Base-by-base conservation (phyloP, 1,140 invertebrate genomes). In the Spodoptera frugiperda region DNA sequence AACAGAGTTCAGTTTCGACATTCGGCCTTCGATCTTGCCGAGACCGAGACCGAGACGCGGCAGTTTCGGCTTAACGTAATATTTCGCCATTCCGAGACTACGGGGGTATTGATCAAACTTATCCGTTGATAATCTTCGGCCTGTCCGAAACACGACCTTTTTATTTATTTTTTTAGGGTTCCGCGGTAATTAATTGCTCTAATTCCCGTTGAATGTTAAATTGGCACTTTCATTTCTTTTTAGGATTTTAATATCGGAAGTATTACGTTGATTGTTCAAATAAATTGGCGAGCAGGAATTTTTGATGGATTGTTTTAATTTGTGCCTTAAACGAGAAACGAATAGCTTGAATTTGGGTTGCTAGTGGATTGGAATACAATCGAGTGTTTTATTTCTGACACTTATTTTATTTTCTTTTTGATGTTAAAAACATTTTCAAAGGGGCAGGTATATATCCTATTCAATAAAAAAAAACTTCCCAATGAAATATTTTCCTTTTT, bases 41-140 rank as follows among this genome's bases (percentile, higher is more conserved):
- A 39, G 6, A 39, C 33, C 33, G 33, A 39, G 6, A 39, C 6
- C 33, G 25, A 25, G 25, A 25, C 6, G 6, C 33, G 33, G 33
- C 33, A 39, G 6, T 39, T 17, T 9, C 9, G 2, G 61, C n/a
- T 63, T 9, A 46, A 25, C 9, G 9, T 39, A 63, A 63, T 46
- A 63, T 46, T 61, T 63, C 44, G 61, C 14, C 39, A 63, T 33
- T 39, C 21, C 8, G 15, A 6, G 3, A 10, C 30, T 74, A 17
- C 9, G 30, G 25, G 48, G 46, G 72, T 63, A 63, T 75, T 75
- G 72, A 75, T 75, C 72, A 53, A 53, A 51, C 33, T 72, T 72
- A 75, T 61, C 57, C 59, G 10, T 57, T 63, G 25, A 75, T 75
- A 75, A 75, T 63, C 72, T 65, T 51, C 21, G 48, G 4, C 5